Conservation (phyloP, 2,888 invertebrate genomes). For the Drosophila atroscutellata region DNA sequence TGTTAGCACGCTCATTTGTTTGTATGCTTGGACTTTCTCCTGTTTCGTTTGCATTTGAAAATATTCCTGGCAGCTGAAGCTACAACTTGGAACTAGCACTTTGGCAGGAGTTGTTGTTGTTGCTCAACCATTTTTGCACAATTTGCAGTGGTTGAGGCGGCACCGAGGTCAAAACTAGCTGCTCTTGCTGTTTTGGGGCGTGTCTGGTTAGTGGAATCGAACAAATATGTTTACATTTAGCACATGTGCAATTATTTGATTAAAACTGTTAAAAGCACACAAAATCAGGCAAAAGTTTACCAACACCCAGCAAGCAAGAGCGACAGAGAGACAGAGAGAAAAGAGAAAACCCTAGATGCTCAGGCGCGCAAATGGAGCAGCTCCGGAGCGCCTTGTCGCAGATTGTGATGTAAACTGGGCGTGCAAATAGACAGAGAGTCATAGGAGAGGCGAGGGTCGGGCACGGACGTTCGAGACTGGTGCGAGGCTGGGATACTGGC, state of each 20-base stretch:
- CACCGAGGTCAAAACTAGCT: constrained; percentile 45
- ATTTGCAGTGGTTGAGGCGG: constrained; percentile 57
- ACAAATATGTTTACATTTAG: constrained; percentile 84
- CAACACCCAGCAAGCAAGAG: constrained; percentile 55
- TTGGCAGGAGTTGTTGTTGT: constrained; percentile 19
- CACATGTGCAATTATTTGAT: constrained; percentile 84
- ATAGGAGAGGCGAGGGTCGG: constrained; percentile 4
- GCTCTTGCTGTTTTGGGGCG: constrained; percentile 49
- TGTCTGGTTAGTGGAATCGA: constrained; percentile 82
- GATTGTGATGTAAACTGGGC: constrained; percentile 77
- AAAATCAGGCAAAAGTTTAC: constrained; percentile 81
- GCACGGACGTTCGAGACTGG: constrained; percentile 1
- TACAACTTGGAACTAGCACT: constrained; percentile 38
- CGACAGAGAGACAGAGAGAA: constrained; percentile 5
- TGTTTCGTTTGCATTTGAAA: constrained; percentile 84
- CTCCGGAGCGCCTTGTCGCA: constrained; percentile 59
- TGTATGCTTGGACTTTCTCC: constrained; percentile 84
- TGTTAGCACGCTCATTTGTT: constrained; percentile 84
- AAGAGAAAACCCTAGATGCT: constrained; percentile 16
- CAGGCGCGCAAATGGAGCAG: constrained; percentile 70
- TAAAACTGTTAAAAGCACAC: constrained; percentile 84
- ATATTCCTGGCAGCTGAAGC: constrained; percentile 75
- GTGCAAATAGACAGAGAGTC: constrained; percentile 68
- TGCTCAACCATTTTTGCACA: constrained; percentile 71
- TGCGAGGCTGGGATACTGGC: not conserved